phyloP scores from a whole-genome alignment of 2,113 vertebrate species.

The Brienomyrus brachyistius region DNA sequence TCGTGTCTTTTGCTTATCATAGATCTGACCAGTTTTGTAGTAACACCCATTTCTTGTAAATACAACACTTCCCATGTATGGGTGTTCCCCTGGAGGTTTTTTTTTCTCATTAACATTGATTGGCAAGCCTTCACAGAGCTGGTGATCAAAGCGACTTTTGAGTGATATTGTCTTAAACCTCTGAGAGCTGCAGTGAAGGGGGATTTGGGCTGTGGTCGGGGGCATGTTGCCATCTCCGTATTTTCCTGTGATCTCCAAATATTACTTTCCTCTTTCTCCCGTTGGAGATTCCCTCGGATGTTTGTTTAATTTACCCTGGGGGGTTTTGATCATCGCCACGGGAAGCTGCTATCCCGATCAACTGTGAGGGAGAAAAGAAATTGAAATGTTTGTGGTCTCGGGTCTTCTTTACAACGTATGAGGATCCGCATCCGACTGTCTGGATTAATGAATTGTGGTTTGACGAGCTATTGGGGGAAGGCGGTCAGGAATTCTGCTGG shows the following conservation, averaged over 20 bases:
- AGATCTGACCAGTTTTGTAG: conserved; percentile 15
- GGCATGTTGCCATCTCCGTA: conserved; percentile 47
- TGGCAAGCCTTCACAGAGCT: conserved; percentile 49
- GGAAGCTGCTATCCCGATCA: conserved; percentile 42
- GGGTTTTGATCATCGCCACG: conserved; percentile 58
- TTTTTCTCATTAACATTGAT: conserved; percentile 5
- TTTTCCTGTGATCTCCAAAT: conserved; percentile 14
- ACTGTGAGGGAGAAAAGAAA: conserved; percentile 47
- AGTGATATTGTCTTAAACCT: conserved; percentile 42
- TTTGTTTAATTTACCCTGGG: conserved; percentile 69
- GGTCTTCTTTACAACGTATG: conserved; percentile 62
- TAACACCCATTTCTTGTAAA: background rate
- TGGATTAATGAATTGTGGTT: conserved; percentile 72
- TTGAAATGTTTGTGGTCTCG: conserved; percentile 65
- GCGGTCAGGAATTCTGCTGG: conserved; percentile 19
- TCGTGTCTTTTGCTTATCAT: conserved; percentile 21
- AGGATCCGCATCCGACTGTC: conserved; percentile 67
- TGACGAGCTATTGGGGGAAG: conserved; percentile 54
- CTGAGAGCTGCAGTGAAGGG: background rate
- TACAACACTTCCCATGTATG: background rate
- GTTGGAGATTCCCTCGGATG: conserved; percentile 44
- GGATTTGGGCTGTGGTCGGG: conserved; percentile 22
- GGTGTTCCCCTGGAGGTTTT: background rate
- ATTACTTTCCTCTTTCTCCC: background rate
- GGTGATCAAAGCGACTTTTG: conserved; percentile 60